Evolutionary conservation across 2,888 invertebrate genomes (phyloP), one percentile per base, ranked within the genome.

Genomic region (Epistrophella euchroma): DNA sequence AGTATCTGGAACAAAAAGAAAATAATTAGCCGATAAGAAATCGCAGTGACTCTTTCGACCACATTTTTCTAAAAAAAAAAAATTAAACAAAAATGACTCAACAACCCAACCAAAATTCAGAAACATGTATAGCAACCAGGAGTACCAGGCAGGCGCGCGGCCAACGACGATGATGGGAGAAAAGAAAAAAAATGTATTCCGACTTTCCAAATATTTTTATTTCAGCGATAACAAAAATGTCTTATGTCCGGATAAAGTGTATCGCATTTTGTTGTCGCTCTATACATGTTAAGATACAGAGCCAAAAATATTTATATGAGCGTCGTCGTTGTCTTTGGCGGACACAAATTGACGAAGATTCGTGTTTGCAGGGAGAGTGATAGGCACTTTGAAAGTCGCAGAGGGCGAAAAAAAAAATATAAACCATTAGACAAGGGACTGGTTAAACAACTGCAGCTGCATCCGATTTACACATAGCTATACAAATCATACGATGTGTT

Each of bases 21-120:
- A 82, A 82, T 76, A 82, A 82, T 82, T 71, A 76, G 58, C 28
- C 71, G 81, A 76, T 82, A 82, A 82, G 64, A 76, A 82, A 82
- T 76, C 81, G 55, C 80, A 40, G 72, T 43, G 75, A 55, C 64
- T 37, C 13, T 35, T 55, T 45, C 50, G 71, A 32, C 47, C n/a
- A 11, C 75, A 11, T 28, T 32, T 50, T 52, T 17, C 4, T 37
- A 32, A 43, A 19, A n/a, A 50, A n/a, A 5, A 35, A 35, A 35
- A 62, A 62, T 11, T 15, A 60, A 60, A 62, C n/a, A 62, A 15
- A 62, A 52, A n/a, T 47, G 71, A 64, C 56, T 73, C 73, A 45
- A 56, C 47, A 40, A 66, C 37, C 40, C 37, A 40, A 60, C 17
- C 45, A 45, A 45, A 43, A 45, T 45, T 45, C 10, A 17, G 17